Base-by-base conservation (phyloP, 2,797 vertebrate species). In the Apogon talboti region DNA sequence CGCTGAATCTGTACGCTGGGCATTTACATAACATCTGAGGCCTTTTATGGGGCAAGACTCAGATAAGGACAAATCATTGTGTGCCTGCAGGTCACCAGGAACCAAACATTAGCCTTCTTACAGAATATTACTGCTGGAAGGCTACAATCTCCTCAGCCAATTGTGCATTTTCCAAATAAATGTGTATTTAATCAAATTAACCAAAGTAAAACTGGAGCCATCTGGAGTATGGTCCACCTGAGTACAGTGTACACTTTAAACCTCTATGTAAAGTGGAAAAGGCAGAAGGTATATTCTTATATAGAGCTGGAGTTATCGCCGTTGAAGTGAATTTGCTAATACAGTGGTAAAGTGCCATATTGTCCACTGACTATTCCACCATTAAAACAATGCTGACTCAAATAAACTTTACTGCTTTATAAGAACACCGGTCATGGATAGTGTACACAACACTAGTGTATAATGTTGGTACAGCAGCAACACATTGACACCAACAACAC, bases 181-280 rank as follows among this genome's bases (percentile, higher is more conserved):
- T 83, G 77, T 73, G 65, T 56, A 72, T 82, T 69, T 60, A 78
- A 85, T 81, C 44, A 81, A 70, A 83, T 82, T 71, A 51, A 42
- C 14, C n/a, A 70, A 69, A 57, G 50, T 59, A 35, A 35, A 47
- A 70, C 55, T 53, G 67, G 43, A 63, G 60, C 55, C 49, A 70
- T 69, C 16, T 77, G 62, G 52, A 66, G 53, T 48, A 33, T 60
- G 55, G 58, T 58, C 24, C 42, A 49, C 35, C 12, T 21, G 37
- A 21, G 40, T 57, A 53, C 35, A 43, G 41, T 35, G 33, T 35
- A 35, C 33, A 35, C 33, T 35, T 35, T 35, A 35, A 35, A 35
- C 33, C 33, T 35, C 33, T 35, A 10, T 8, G 9, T 35, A 35
- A 35, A 35, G 10, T 10, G 33, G 33, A 35, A 35, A 10, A 35